A percentile compares a stretch with the other conserved stretches of the same genome.
These are phyloP conservation scores for Helobdella robusta DNA, from an alignment of 2,888 invertebrate species.

Conservation along the genomic window DNA sequence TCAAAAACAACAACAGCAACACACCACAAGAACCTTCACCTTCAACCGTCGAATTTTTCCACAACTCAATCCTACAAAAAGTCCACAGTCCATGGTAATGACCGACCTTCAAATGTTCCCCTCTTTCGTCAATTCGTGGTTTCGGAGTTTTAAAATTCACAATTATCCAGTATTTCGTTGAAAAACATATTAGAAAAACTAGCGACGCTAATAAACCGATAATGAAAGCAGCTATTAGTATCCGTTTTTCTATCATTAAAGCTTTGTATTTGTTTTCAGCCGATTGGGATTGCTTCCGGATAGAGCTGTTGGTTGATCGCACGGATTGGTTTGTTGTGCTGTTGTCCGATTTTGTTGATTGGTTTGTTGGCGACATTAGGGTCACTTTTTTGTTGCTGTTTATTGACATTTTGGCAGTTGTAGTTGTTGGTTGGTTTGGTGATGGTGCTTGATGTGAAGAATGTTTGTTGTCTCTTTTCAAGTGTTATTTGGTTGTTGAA, in stretches of 20 bases:
- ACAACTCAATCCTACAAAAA: conserved; percentile 25
- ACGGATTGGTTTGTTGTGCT: not conserved
- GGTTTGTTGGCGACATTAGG: not conserved
- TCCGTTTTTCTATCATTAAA: conserved; percentile 12
- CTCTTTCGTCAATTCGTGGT: not conserved
- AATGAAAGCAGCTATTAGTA: conserved; percentile 20
- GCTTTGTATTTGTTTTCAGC: conserved; percentile 4
- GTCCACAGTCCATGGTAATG: conserved; percentile 30
- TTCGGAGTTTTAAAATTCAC: not conserved
- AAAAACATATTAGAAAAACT: conserved; percentile 25
- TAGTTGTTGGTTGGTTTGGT: too few relatives aligned
- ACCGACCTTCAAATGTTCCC: conserved; percentile 18
- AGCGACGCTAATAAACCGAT: conserved; percentile 18
- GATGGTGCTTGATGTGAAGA: too few relatives aligned
- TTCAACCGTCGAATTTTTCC: too few relatives aligned
- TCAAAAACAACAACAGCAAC: conserved; percentile 1
- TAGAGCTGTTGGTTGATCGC: not conserved
- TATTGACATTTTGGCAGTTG: too few relatives aligned
- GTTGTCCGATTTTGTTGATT: not conserved
- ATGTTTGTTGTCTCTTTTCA: too few relatives aligned
- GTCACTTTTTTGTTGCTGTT: too few relatives aligned
- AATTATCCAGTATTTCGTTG: conserved; percentile 25
- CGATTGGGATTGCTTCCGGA: not conserved
- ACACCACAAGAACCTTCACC: not conserved
- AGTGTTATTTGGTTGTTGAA: too few relatives aligned